Base-by-base conservation (phyloP, 2,113 vertebrate species). In the Polypterus senegalus region DNA sequence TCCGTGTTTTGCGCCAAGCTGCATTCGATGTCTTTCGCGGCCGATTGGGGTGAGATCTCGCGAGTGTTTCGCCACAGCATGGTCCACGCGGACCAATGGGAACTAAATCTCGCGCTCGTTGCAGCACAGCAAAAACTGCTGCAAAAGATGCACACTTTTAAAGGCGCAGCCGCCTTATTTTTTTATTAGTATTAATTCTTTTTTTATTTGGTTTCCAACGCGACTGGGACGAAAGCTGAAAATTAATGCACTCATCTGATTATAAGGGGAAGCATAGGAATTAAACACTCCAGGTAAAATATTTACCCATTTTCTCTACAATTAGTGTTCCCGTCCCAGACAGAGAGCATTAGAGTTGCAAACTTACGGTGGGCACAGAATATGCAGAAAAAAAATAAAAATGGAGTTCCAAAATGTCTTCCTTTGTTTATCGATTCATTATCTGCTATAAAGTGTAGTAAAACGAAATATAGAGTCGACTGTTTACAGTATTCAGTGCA, bases 111-210 rank as follows among this genome's bases (percentile, higher is more conserved):
- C 46, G 58, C 55, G 60, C 65, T 58, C 48, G 61, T 66, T 66
- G 65, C 65, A 61, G 59, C 45, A 66, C 54, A 66, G 54, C 65
- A 9, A 49, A 44, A 51, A 61, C 27, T 66, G 60, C 59, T 62
- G 60, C 55, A 66, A 61, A 61, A 61, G 46, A 44, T 48, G 56
- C 56, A 9, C 44, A 49, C 53, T 61, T 63, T 62, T 61, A 66
- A 66, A 66, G 65, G 60, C 56, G 49, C 61, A 46, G 65, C 5
- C 11, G 9, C 46, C 56, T 6, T 27, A 27, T 27, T 27, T 27
- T 27, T 27, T 27, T 27, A 27, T 27, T 27, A 27, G 27, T 27
- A 27, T 27, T 27, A 27, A 27, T 27, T 27, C 27, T 27, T 27
- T 27, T 27, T 27, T 27, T 27, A 27, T 27, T 27, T 27, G n/a